A percentile compares a stretch with the other conserved stretches of the same genome.
These are phyloP conservation scores for Aurelia sp. DNA, from an alignment of 30 jellyfish, hydroid and myxozoan genomes.

Conservation along the genomic window DNA sequence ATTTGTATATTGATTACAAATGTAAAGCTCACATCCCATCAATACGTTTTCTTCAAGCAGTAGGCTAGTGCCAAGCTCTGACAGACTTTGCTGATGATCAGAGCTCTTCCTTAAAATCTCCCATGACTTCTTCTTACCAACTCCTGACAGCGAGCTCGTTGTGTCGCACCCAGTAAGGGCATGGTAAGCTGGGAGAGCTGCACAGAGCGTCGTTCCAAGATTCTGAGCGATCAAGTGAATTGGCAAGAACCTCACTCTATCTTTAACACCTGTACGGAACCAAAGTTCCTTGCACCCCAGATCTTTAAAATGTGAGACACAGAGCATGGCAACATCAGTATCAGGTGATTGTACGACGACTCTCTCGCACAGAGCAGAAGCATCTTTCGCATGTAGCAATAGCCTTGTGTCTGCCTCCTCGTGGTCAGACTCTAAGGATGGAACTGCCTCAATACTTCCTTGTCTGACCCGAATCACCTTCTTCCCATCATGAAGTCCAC, in stretches of 20 bases:
- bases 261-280: background rate
- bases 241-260: background rate
- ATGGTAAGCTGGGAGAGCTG: slow-evolving; percentile 24
- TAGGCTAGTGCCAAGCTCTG: too few relatives aligned
- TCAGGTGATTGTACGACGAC: slow-evolving; percentile 2
- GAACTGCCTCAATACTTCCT: too few relatives aligned
- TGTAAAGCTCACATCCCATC: too few relatives aligned
- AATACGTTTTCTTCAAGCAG: too few relatives aligned
- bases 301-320: slow-evolving; percentile 14
- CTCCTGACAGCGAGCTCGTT: slow-evolving; percentile 15
- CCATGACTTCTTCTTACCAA: slow-evolving; percentile 10
- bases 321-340: slow-evolving; percentile 10
- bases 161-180: slow-evolving; percentile 24
- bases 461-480: too few relatives aligned
- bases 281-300: background rate
- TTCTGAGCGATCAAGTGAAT: slow-evolving; percentile 4
- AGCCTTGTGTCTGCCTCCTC: too few relatives aligned
- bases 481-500: too few relatives aligned
- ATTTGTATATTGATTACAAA: too few relatives aligned
- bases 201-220: slow-evolving; percentile 1
- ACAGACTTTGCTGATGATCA: too few relatives aligned
- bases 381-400: too few relatives aligned
- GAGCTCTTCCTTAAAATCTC: background rate
- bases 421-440: too few relatives aligned
- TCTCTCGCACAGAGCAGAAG: background rate